phyloP scores from a whole-genome alignment of 2,888 invertebrate species.

The Taenaris catops region DNA sequence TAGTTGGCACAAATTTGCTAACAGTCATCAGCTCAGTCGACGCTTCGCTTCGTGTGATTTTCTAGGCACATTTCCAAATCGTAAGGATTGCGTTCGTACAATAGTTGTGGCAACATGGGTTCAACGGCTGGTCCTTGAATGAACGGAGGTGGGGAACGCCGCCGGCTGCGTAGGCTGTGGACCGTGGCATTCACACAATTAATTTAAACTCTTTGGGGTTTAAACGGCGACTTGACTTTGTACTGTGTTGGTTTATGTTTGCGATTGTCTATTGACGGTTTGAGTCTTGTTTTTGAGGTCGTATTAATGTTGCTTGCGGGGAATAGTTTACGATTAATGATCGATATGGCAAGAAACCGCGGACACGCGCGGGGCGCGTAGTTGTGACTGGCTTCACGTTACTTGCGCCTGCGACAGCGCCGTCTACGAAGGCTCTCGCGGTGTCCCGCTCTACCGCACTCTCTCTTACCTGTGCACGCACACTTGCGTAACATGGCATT shows the following conservation, averaged over 20 bases:
- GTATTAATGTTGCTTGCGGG: slow-evolving; percentile 40
- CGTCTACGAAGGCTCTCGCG: slow-evolving; percentile 43
- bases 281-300: slow-evolving; percentile 29
- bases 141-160: slow-evolving; percentile 67
- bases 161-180: slow-evolving; percentile 72
- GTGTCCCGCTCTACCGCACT: slow-evolving; percentile 51
- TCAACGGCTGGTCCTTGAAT: slow-evolving; percentile 77
- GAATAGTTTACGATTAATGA: slow-evolving; percentile 40
- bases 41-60: slow-evolving; percentile 37
- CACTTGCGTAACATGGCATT: slow-evolving; percentile 13
- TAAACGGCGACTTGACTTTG: slow-evolving; percentile 5
- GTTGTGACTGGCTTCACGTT: slow-evolving; percentile 45
- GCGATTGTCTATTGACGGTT: slow-evolving; percentile 9
- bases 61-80: slow-evolving; percentile 52
- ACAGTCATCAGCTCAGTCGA: slow-evolving; percentile 50
- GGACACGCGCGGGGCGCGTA: slow-evolving; percentile 61
- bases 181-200: slow-evolving; percentile 75
- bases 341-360: slow-evolving; percentile 39
- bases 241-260: slow-evolving; percentile 4
- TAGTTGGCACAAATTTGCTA: slow-evolving; percentile 51
- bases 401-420: slow-evolving; percentile 56
- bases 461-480: slow-evolving; percentile 42
- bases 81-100: slow-evolving; percentile 43
- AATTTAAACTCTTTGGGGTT: slow-evolving; percentile 32
- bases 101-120: slow-evolving; percentile 57